These are phyloP conservation scores for Caracal caracal DNA, from an alignment of 2,113 vertebrate species.

Conservation along the genomic window DNA sequence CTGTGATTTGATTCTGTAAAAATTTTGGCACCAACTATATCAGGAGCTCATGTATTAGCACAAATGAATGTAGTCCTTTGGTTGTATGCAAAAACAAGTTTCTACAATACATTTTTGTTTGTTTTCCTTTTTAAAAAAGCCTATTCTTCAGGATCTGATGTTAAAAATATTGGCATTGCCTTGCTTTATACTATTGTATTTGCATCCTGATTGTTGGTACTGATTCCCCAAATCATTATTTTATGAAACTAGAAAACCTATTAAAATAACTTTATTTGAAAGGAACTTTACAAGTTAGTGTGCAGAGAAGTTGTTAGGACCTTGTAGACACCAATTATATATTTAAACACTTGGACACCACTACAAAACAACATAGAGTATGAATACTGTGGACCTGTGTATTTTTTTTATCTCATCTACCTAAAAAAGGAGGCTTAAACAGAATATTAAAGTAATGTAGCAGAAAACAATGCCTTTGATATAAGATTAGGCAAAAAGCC, in stretches of 20 bases:
- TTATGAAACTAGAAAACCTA: slow-evolving; percentile 81
- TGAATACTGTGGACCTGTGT: slow-evolving; percentile 79
- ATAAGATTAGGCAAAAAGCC: slow-evolving; percentile 82
- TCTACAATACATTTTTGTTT: slow-evolving; percentile 21
- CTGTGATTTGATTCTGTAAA: slow-evolving; percentile 59
- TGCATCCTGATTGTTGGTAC: slow-evolving; percentile 79
- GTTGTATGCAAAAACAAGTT: slow-evolving; percentile 69
- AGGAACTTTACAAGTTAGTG: slow-evolving; percentile 80
- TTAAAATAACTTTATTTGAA: slow-evolving; percentile 83
- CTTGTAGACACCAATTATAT: slow-evolving; percentile 70
- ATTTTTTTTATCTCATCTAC: slow-evolving; percentile 49
- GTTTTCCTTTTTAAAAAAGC: not conserved
- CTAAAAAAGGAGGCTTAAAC: slow-evolving; percentile 82
- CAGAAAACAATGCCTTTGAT: slow-evolving; percentile 85
- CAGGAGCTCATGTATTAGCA: slow-evolving; percentile 57
- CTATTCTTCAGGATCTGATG: slow-evolving; percentile 61
- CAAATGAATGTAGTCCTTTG: slow-evolving; percentile 37
- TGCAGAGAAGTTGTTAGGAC: slow-evolving; percentile 79
- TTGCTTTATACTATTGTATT: slow-evolving; percentile 71
- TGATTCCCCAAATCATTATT: slow-evolving; percentile 78
- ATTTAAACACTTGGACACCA: slow-evolving; percentile 79
- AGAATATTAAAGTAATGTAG: slow-evolving; percentile 89
- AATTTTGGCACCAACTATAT: slow-evolving; percentile 66
- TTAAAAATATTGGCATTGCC: slow-evolving; percentile 75
- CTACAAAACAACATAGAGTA: slow-evolving; percentile 81